Base-by-base conservation (phyloP, 2,888 invertebrate genomes). In the Arctia plantaginis region DNA sequence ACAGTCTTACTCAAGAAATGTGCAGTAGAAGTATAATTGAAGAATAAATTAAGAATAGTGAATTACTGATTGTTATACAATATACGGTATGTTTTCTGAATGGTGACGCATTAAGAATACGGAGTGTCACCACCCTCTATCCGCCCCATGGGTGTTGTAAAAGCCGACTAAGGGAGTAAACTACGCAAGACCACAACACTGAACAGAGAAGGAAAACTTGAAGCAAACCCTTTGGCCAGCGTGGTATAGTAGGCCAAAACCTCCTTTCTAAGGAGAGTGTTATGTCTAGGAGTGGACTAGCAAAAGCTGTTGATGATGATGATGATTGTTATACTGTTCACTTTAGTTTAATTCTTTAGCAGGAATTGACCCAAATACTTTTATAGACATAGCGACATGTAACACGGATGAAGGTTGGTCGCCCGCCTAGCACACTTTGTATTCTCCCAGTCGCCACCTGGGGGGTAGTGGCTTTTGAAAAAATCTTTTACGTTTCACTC, bases 381-480 rank as follows among this genome's bases (percentile, higher is more conserved):
- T 47, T 41, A 72, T 69, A 67, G 76, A 30, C 66, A 81, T 84
- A 13, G 27, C 69, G 74, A 87, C 77, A 93, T 88, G 90, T 91
- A 93, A 91, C 91, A 84, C 78, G 83, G 77, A 69, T 75, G 75
- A 83, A 87, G 86, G 86, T 86, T 88, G 90, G 86, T 90, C 90
- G 89, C 84, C 90, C 89, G 91, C 90, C 91, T 90, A 89, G 90
- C 92, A 92, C 90, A 93, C 93, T 94, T 94, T 93, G 94, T 94
- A 94, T 93, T 93, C 93, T 88, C 89, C 88, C 89, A 93, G 91
- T 93, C 92, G 87, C 91, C 93, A 93, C 93, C 93, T 93, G 93
- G 87, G n/a, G 87, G 91, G 88, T 87, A 89, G 91, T 92, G 89
- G 91, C 90, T 93, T 93, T 88, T 91, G 86, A 89, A 90, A 91